Conservation (phyloP, 2,888 invertebrate species). For the Idaea biselata region DNA sequence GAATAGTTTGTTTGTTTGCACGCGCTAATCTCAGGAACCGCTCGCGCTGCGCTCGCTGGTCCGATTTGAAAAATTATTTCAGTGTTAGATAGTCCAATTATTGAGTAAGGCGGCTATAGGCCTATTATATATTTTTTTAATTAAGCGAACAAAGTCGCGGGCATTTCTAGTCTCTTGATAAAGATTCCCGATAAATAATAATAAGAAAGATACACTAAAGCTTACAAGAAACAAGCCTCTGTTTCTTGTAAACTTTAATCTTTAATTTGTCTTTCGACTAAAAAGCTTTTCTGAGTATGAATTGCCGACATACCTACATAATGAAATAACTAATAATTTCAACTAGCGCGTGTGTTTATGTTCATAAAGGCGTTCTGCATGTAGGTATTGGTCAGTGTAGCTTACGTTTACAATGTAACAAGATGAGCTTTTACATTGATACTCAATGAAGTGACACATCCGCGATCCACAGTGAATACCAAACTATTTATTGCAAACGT, state of each 20-base stretch:
- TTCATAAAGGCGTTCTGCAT: background rate
- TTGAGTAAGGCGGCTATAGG: too few species aligned
- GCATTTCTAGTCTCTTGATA: too few species aligned
- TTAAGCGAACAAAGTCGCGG: too few species aligned
- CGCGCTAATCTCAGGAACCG: too few species aligned
- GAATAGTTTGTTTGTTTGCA: too few species aligned
- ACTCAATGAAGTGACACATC: background rate
- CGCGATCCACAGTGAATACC: constrained; percentile 2
- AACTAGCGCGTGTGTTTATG: background rate
- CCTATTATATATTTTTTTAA: too few species aligned
- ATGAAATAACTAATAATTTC: background rate
- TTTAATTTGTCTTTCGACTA: background rate
- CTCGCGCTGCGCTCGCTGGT: too few species aligned
- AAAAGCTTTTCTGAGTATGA: background rate
- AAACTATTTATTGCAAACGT: constrained; percentile 51
- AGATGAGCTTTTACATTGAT: background rate
- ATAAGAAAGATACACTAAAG: background rate
- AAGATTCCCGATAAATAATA: too few species aligned
- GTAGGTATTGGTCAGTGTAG: background rate
- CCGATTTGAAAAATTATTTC: too few species aligned
- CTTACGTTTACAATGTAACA: background rate
- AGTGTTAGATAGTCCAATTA: too few species aligned
- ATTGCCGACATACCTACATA: background rate
- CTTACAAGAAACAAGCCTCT: background rate
- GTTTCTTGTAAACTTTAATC: too few species aligned